Evolutionary conservation across 2,888 invertebrate species (phyloP).

Genomic region (Tachina lurida): DNA sequence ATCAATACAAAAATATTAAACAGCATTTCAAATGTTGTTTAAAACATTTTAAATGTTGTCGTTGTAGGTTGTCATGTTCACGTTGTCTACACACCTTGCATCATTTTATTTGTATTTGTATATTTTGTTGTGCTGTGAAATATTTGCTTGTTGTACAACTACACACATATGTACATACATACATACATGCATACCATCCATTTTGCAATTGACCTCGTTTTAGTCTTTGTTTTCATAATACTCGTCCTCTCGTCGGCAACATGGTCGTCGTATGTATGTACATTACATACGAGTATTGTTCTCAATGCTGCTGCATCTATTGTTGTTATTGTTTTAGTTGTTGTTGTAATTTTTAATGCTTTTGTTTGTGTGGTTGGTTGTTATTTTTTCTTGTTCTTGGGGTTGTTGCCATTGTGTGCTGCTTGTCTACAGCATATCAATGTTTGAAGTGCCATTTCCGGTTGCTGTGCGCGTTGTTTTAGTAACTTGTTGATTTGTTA

Average conservation of each 20-base stretch:
- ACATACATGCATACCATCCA: not conserved
- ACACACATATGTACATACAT: not conserved
- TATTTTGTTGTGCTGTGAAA: not conserved
- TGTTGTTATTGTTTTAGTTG: constrained; percentile 23
- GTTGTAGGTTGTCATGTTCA: not conserved
- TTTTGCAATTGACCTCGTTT: constrained; percentile 19
- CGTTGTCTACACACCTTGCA: not conserved
- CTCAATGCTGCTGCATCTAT: constrained; percentile 18
- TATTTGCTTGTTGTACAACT: constrained; percentile 21
- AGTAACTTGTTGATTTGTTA: constrained; percentile 83
- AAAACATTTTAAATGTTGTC: too few species aligned
- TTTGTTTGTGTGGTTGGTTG: constrained; percentile 7
- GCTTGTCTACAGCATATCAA: constrained; percentile 81
- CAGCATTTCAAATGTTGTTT: constrained; percentile 1
- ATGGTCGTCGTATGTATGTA: constrained; percentile 6
- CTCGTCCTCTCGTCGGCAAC: not conserved
- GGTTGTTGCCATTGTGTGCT: constrained; percentile 9
- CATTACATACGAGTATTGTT: not conserved
- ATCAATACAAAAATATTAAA: not conserved
- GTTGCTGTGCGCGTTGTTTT: constrained; percentile 87
- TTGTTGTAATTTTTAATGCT: constrained; percentile 19
- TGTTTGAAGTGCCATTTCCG: constrained; percentile 86
- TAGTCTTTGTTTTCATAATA: constrained; percentile 28
- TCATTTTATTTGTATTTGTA: not conserved
- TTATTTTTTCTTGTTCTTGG: not conserved